Conservation (phyloP, 2,113 vertebrate genomes). For the Leucopsar rothschildi region DNA sequence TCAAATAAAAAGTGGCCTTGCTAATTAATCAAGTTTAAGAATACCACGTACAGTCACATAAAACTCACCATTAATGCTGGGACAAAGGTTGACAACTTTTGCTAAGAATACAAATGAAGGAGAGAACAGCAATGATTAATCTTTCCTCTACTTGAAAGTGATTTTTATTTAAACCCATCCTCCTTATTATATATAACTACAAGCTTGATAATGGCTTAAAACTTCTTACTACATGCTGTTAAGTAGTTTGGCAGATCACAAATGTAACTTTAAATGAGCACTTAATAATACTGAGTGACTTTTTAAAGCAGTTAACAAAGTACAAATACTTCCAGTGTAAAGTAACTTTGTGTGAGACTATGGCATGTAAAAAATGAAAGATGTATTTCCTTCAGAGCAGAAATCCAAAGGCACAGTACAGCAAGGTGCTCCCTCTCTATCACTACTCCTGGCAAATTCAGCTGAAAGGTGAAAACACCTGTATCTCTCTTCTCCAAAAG, state of each 20-base stretch:
- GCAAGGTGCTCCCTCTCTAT: not conserved
- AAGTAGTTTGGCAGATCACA: conserved; percentile 16
- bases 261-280: not conserved
- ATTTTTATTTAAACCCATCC: conserved; percentile 27
- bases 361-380: not conserved
- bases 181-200: not conserved
- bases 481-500: not conserved
- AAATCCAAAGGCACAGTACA: not conserved
- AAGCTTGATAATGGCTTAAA: conserved; percentile 12
- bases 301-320: not conserved
- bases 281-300: conserved; percentile 11
- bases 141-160: not conserved
- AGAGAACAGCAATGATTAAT: conserved; percentile 34
- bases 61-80: conserved; percentile 8
- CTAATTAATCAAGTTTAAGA: conserved; percentile 50
- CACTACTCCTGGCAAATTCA: not conserved
- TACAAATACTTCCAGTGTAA: not conserved
- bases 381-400: not conserved
- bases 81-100: conserved; percentile 35
- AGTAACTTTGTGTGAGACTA: not conserved
- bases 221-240: not conserved
- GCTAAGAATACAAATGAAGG: not conserved
- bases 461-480: not conserved
- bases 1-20: conserved; percentile 24
- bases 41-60: conserved; percentile 1